Conservation (phyloP, 2,797 vertebrate species). For the Coracias cyanogaster region DNA sequence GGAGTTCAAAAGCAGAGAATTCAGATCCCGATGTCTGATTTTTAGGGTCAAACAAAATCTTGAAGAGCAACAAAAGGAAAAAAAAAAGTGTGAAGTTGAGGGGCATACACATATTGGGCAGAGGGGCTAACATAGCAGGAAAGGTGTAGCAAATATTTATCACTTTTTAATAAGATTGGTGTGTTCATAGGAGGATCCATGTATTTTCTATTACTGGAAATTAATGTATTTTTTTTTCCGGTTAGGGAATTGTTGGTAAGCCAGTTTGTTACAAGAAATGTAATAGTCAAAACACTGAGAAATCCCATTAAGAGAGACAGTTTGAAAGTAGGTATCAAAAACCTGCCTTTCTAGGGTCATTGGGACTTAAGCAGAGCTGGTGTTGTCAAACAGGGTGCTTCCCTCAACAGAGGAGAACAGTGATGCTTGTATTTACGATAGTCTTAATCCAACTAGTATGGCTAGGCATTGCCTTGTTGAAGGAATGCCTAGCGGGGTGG, state of each 20-base stretch:
- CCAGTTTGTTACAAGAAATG: not conserved
- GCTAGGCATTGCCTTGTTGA: too few species aligned
- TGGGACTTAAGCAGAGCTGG: not conserved
- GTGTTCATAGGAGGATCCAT: not conserved
- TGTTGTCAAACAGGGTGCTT: not conserved
- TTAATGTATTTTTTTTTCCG: not conserved
- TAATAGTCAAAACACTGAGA: not conserved
- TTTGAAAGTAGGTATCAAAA: not conserved
- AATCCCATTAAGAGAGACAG: not conserved
- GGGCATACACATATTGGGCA: not conserved
- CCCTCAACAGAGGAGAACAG: not conserved
- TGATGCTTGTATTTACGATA: not conserved
- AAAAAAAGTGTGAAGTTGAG: not conserved
- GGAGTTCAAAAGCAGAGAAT: constrained; percentile 9
- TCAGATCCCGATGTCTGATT: not conserved
- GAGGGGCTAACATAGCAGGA: not conserved
- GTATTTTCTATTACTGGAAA: not conserved
- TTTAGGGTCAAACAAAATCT: not conserved
- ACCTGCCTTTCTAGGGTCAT: not conserved
- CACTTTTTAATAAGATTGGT: not conserved
- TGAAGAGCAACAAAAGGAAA: not conserved
- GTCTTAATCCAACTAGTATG: rapidly evolving
- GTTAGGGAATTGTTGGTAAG: not conserved
- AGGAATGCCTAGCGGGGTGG: not conserved
- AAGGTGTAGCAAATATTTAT: not conserved